These are phyloP conservation scores for Zelostemma sp. DNA, from an alignment of 1,140 invertebrate genomes.

Conservation along the genomic window DNA sequence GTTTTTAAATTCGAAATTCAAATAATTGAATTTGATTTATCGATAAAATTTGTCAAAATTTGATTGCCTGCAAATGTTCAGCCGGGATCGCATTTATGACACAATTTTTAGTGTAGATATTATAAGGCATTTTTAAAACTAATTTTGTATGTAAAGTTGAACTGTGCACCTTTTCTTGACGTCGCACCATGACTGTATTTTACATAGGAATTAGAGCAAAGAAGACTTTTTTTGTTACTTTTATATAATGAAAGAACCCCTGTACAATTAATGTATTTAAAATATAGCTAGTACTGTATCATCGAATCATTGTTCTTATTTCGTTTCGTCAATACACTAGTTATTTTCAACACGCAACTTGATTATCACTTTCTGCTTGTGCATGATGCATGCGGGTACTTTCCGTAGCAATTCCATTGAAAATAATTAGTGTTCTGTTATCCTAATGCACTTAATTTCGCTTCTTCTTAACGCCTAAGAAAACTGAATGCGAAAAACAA, in stretches of 20 bases:
- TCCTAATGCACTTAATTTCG: neutral
- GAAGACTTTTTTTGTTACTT: neutral
- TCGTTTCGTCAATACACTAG: neutral
- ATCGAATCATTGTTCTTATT: slow-evolving; percentile 6
- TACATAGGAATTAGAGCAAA: too few relatives aligned
- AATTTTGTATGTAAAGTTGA: too few relatives aligned
- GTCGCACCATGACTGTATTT: too few relatives aligned
- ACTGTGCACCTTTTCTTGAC: too few relatives aligned
- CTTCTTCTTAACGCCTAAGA: neutral
- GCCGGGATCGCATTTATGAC: too few relatives aligned
- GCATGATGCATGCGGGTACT: slow-evolving; percentile 5
- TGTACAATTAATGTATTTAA: neutral
- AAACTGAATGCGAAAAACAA: neutral
- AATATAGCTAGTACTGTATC: slow-evolving; percentile 6
- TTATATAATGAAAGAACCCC: neutral
- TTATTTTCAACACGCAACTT: neutral
- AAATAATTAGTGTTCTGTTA: slow-evolving; percentile 2
- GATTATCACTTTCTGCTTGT: neutral
- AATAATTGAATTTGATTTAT: too few relatives aligned
- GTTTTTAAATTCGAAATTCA: too few relatives aligned
- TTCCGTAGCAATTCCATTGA: neutral
- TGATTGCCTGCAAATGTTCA: too few relatives aligned
- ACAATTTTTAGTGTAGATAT: too few relatives aligned
- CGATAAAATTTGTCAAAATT: too few relatives aligned
- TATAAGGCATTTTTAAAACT: too few relatives aligned